These are phyloP conservation scores for Euplagia quadripunctaria DNA, from an alignment of 2,888 invertebrate species.

Conservation along the genomic window DNA sequence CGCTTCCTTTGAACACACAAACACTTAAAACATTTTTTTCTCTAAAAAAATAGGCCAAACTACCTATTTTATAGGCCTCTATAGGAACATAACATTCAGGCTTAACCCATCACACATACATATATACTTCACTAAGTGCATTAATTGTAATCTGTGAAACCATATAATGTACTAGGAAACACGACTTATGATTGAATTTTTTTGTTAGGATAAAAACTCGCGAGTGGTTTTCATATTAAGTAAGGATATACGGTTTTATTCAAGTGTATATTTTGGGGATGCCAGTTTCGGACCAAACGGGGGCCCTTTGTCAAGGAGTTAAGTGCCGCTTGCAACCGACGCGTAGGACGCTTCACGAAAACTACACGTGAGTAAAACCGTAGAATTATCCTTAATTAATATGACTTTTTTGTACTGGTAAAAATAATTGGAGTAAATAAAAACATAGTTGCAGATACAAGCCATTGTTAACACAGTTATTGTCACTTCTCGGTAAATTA, in stretches of 20 bases:
- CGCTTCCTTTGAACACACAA: constrained; percentile 15
- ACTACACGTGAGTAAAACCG: too few species aligned
- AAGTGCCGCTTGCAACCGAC: too few species aligned
- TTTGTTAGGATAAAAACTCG: too few species aligned
- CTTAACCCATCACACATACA: constrained; percentile 38
- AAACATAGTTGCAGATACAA: neutral
- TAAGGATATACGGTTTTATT: too few species aligned
- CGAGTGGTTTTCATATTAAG: too few species aligned
- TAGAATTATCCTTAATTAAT: too few species aligned
- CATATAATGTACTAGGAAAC: neutral
- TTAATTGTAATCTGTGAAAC: constrained; percentile 15
- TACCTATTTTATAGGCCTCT: constrained; percentile 49
- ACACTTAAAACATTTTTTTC: constrained; percentile 38
- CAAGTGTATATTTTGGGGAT: too few species aligned
- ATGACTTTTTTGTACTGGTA: neutral
- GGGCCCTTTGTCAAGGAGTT: too few species aligned
- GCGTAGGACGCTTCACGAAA: too few species aligned
- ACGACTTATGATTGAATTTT: neutral
- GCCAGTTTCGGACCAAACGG: too few species aligned
- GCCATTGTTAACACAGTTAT: neutral
- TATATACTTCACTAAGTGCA: constrained; percentile 43
- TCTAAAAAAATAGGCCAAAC: constrained; percentile 37
- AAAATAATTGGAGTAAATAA: neutral
- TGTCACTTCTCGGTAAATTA: too few species aligned
- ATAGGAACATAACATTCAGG: constrained; percentile 54